Evolutionary conservation across 2,888 invertebrate genomes (phyloP), one percentile per base, ranked within the genome.

Genomic region (Drosophila cognata): DNA sequence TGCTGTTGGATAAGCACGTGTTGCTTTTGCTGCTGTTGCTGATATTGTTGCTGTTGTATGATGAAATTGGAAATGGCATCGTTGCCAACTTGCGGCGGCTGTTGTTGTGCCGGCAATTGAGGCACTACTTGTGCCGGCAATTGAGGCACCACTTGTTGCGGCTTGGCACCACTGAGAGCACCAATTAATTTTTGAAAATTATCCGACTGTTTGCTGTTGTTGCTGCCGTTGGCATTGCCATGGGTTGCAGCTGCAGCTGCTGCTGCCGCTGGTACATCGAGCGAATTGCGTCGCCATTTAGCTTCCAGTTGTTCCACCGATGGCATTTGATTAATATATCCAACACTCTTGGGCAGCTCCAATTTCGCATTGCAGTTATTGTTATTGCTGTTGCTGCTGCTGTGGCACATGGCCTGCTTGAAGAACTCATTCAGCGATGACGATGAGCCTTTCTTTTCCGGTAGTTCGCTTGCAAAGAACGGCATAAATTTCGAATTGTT

Each of bases 271-370:
- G 41, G 33, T 1, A 31, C 57, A 31, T 57, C 56, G 3, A 88
- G 61, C 0, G 92, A 91, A 70, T 83, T 92, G 33, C 90, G 85
- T 50, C 90, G 91, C 92, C 92, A 93, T 74, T 91, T 92, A 41
- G 92, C 92, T 77, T 92, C 92, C 50, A 92, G 74, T 58, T 92
- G 91, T 8, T 92, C 91, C 8, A 92, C 92, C 28, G 91, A 91
- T 7, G 86, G 91, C 67, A 92, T 92, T 68, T 91, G 89, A 38
- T 77, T 79, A 11, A 89, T 48, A 31, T 66, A 74, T 0, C 75
- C 73, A 18, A 81, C 50, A 36, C 74, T 71, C n/a, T 88, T 86
- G 1, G 83, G 88, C 55, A 81, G 84, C 5, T 88, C 79, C 33
- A 56, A 7, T 35, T 63, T 68, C 38, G 59, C 61, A 31, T 60